phyloP scores from a whole-genome alignment of 2,797 vertebrate genomes.

The Siniperca undulata region DNA sequence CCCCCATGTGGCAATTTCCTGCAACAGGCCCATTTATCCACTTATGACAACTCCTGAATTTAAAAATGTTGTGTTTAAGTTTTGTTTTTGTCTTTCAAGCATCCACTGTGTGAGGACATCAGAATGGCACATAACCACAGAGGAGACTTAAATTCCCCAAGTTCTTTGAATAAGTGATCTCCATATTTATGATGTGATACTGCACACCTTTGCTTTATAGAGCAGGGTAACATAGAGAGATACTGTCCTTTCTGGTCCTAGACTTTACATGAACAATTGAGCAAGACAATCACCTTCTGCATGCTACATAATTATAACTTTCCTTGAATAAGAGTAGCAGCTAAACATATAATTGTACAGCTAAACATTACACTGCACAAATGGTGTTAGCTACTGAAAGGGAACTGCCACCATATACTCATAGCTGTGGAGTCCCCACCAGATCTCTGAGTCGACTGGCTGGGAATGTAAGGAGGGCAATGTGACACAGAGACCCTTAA shows the following conservation, averaged over 20 bases:
- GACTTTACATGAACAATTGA: slow-evolving; percentile 5
- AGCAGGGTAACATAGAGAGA: neutral
- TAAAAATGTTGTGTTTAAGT: slow-evolving; percentile 1
- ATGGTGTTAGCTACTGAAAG: slow-evolving; percentile 10
- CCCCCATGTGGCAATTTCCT: slow-evolving; percentile 78
- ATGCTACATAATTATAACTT: neutral
- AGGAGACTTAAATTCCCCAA: neutral
- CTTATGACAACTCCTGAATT: neutral
- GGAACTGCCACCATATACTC: neutral
- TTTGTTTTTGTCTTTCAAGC: slow-evolving; percentile 2
- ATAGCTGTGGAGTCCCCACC: slow-evolving; percentile 3
- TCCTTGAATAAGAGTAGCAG: slow-evolving; percentile 1
- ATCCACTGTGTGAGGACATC: neutral
- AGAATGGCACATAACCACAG: neutral
- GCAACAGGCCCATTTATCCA: slow-evolving; percentile 24
- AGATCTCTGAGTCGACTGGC: slow-evolving; percentile 4
- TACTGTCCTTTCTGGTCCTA: slow-evolving; percentile 4
- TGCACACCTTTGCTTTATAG: slow-evolving; percentile 1
- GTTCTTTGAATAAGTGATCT: neutral
- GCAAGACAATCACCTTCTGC: neutral
- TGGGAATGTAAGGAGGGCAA: slow-evolving; percentile 36
- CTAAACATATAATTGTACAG: slow-evolving; percentile 31
- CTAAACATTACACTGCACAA: neutral
- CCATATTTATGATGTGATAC: neutral
- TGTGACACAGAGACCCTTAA: slow-evolving; percentile 32